These are phyloP conservation scores for Bursaphelenchus okinawaensis DNA, from an alignment of 2,888 invertebrate genomes.

Conservation along the genomic window DNA sequence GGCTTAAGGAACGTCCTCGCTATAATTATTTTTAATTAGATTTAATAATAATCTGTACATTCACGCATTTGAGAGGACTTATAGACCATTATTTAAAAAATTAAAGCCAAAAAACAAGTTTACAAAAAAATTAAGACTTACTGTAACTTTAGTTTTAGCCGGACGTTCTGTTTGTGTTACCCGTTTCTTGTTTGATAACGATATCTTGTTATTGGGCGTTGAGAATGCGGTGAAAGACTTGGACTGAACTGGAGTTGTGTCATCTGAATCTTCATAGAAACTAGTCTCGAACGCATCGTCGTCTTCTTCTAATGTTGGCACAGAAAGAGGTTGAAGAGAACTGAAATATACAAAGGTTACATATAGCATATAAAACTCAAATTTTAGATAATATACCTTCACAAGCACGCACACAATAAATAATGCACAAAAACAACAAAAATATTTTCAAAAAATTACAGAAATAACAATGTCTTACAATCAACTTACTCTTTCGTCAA, in stretches of 20 bases:
- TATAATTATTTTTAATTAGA: too few relatives aligned
- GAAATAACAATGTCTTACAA: background rate
- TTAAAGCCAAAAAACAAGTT: background rate
- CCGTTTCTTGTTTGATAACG: background rate
- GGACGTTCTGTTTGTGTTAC: background rate
- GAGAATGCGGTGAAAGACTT: background rate
- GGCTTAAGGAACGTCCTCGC: conserved; percentile 48
- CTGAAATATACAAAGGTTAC: background rate
- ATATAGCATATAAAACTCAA: too few relatives aligned
- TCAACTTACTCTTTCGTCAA: conserved; percentile 43
- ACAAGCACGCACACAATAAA: too few relatives aligned
- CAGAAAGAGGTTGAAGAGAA: background rate
- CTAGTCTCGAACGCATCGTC: background rate
- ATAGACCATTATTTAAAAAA: too few relatives aligned
- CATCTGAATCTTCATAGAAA: background rate
- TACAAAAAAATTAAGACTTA: background rate
- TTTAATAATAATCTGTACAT: too few relatives aligned
- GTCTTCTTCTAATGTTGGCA: background rate
- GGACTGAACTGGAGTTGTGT: background rate
- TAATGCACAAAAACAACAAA: too few relatives aligned
- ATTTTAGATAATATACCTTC: too few relatives aligned
- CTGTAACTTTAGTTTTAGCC: background rate
- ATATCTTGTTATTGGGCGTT: background rate
- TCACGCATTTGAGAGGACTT: too few relatives aligned
- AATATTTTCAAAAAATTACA: too few relatives aligned